Base-by-base conservation (phyloP, 2,888 invertebrate species). In the Cyclophora punctaria region DNA sequence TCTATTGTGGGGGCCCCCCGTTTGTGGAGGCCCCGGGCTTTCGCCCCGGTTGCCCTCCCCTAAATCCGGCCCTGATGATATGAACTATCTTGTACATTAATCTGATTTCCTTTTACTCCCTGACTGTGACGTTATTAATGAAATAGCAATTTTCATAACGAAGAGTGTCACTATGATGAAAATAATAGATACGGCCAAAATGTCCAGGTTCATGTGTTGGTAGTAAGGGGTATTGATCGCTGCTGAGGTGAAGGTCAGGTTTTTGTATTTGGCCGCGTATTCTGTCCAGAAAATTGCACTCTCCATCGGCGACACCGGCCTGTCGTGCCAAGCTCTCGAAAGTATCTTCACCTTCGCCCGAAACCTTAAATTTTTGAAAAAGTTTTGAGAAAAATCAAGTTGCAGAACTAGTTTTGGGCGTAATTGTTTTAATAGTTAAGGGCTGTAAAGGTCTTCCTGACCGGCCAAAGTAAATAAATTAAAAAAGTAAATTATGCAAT, bases 221-320 rank as follows among this genome's bases (percentile, higher is more conserved):
- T 89, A 89, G 34, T 81, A 62, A 0, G 90, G 90, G 55, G 90
- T 82, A 7, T 82, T 77, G 1, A 81, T 80, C 3, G 89, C 84
- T 1, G 89, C 78, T 2, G 88, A 75, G 44, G 79, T 73, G 64
- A 89, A 75, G 2, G 72, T 72, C 7, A 73, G 62, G 53, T 90
- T 89, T 35, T 73, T 73, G 56, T 90, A 80, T 37, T 83, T 78
- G 1, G 89, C 90, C 1, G 90, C 89, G 63, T 90, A 92, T 68
- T 93, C 92, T 0, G 90, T 88, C 92, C 92, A 92, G 64, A 87
- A 92, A 41, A 91, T 75, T 33, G 92, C 92, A 20, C 84, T 90
- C 47, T 92, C 91, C 75, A 91, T 76, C 0, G 92, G 81, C 0
- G 90, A 80, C 55, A 83, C 65, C 0, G 91, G 92, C 20, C 91